Base-by-base conservation (phyloP, 2,797 vertebrate genomes). In the Microctenopoma stevenorrisi region DNA sequence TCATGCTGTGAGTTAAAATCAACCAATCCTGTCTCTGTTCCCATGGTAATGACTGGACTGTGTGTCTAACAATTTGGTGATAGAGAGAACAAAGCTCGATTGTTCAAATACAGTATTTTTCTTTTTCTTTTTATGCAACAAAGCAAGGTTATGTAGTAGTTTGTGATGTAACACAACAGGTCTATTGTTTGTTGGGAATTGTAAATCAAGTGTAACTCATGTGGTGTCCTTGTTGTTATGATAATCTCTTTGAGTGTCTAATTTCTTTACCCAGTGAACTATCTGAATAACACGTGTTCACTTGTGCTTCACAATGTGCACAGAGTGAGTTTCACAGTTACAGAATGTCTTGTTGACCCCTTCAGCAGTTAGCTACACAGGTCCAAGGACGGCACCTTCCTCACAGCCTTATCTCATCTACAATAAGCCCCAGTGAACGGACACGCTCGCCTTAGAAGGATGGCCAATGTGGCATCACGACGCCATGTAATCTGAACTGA, bases 401-500 rank as follows among this genome's bases (percentile, higher is more conserved):
- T 72, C 40, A 30, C 47, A 57, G 37, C 50, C 60, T 77, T 82
- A 85, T 91, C 60, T 77, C 81, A 85, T 91, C 37, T 38, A 38
- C 11, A 38, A 71, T 56, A 22, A 52, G 14, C 58, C 54, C 30
- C 57, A 64, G 66, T 75, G 28, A 58, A 55, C 16, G 16, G 52
- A 61, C 66, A 67, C 58, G 55, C 25, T 63, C 42, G 15, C 30
- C n/a, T 72, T 40, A 7, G 28, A 62, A 47, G 67, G 3, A 57
- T 0, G 0, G 28, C 49, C 13, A 25, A 53, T 40, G 0, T 49
- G 40, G 18, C 55, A 16, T n/a, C 13, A 25, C 28, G 13, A n/a
- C 44, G 6, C 28, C 28, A 7, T 5, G n/a, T 11, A 15, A 66
- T 53, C 42, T 38, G 7, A 10, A 37, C 8, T 37, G 35, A 13